These are phyloP conservation scores for Origma solitaria DNA, from an alignment of 2,113 vertebrate species.

Conservation along the genomic window DNA sequence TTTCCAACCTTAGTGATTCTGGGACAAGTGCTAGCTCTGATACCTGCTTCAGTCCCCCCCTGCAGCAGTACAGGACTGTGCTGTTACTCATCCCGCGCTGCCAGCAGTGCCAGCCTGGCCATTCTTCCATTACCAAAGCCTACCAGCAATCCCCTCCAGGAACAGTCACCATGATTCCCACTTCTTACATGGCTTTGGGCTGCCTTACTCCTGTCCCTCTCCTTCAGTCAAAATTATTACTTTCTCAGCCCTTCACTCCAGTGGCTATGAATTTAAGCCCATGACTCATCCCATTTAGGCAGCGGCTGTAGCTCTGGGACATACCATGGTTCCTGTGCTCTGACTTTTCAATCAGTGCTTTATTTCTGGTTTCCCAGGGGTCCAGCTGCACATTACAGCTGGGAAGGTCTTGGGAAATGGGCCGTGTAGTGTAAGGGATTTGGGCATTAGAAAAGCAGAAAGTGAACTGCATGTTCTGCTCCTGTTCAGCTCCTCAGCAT, in stretches of 20 bases:
- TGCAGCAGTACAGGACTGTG: neutral
- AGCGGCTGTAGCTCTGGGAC: neutral
- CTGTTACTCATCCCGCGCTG: neutral
- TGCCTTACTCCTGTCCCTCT: neutral
- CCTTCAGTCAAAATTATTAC: neutral
- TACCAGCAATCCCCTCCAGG: fast-evolving
- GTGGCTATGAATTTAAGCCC: neutral
- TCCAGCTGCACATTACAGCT: neutral
- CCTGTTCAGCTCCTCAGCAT: neutral
- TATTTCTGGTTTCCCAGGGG: neutral
- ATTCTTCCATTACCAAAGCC: neutral
- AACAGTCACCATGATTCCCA: neutral
- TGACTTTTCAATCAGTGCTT: neutral
- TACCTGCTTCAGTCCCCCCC: neutral
- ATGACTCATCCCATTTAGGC: neutral
- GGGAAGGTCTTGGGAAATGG: neutral
- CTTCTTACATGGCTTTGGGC: neutral
- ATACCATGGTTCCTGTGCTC: neutral
- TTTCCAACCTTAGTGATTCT: neutral
- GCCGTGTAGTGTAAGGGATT: neutral
- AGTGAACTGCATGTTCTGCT: neutral
- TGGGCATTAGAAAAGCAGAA: neutral
- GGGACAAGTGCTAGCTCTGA: neutral
- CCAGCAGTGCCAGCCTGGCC: neutral
- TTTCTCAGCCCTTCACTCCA: neutral